phyloP scores from a whole-genome alignment of 2,797 vertebrate genomes.

The Cheirogaleus major region DNA sequence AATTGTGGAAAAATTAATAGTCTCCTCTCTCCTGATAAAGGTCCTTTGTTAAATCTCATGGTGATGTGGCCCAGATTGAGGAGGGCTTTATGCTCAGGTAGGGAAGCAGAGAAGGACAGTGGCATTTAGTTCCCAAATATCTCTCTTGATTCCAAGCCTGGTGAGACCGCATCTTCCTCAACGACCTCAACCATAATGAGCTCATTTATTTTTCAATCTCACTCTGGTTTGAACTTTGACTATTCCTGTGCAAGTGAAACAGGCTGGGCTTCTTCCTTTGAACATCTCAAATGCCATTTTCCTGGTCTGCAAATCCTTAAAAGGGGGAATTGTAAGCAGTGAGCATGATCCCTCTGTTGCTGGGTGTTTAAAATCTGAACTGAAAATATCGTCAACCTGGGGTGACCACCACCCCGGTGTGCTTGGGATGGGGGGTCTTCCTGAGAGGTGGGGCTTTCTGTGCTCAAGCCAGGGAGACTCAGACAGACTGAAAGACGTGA shows the following conservation, averaged over 20 bases:
- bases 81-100: neutral
- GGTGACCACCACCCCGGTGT: rapidly evolving
- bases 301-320: neutral
- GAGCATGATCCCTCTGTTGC: too few species aligned
- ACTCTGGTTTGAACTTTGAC: too few species aligned
- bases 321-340: rapidly evolving
- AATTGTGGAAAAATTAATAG: rapidly evolving
- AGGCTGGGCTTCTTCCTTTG: neutral
- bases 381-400: neutral
- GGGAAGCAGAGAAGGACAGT: neutral
- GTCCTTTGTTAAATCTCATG: neutral
- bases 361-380: neutral
- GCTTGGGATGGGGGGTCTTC: rapidly evolving
- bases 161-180: neutral
- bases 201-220: neutral
- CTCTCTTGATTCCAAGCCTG: neutral
- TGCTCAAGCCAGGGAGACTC: too few species aligned
- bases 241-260: too few species aligned
- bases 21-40: neutral
- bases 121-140: neutral
- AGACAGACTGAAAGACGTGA: rapidly evolving
- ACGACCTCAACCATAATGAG: rapidly evolving
- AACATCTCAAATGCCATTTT: neutral
- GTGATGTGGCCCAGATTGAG: neutral
- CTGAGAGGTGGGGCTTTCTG: rapidly evolving